phyloP scores from a whole-genome alignment of 2,888 invertebrate species.

The Camponotus fellah region DNA sequence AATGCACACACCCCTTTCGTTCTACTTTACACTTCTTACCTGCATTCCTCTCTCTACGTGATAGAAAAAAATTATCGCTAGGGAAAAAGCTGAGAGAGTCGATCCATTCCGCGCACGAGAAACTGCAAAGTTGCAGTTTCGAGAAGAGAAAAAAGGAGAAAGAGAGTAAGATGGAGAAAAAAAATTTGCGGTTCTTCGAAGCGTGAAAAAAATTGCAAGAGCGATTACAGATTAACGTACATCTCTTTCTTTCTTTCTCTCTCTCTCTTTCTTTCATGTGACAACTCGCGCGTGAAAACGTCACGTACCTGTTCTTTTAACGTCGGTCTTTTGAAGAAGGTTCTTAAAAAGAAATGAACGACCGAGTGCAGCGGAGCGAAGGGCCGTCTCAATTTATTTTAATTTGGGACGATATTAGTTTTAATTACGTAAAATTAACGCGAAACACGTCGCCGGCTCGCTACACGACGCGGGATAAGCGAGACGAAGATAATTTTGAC shows the following conservation, averaged over 20 bases:
- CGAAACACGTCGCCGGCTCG: constrained; percentile 59
- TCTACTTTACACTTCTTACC: constrained; percentile 1
- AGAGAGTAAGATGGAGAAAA: background rate
- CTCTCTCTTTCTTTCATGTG: background rate
- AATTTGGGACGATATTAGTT: constrained; percentile 74
- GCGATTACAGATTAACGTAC: background rate
- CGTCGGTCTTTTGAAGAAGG: constrained; percentile 1
- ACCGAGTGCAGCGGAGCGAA: constrained; percentile 6
- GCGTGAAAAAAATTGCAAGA: constrained; percentile 17
- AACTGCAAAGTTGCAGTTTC: constrained; percentile 5
- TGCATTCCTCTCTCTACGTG: background rate
- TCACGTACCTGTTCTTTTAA: constrained; percentile 4
- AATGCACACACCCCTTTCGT: constrained; percentile 3
- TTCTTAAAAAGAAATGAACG: background rate
- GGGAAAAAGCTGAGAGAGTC: background rate
- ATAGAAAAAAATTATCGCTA: background rate
- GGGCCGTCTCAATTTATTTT: constrained; percentile 71
- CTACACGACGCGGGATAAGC: constrained; percentile 37
- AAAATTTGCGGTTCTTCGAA: background rate
- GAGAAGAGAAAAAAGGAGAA: background rate
- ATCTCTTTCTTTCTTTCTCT: background rate
- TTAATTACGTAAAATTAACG: constrained; percentile 77
- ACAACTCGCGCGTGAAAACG: background rate
- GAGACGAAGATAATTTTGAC: constrained; percentile 58
- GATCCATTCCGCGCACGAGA: background rate